These are phyloP conservation scores for Cyanoramphus novaezelandiae DNA, from an alignment of 2,113 vertebrate species.

Conservation along the genomic window DNA sequence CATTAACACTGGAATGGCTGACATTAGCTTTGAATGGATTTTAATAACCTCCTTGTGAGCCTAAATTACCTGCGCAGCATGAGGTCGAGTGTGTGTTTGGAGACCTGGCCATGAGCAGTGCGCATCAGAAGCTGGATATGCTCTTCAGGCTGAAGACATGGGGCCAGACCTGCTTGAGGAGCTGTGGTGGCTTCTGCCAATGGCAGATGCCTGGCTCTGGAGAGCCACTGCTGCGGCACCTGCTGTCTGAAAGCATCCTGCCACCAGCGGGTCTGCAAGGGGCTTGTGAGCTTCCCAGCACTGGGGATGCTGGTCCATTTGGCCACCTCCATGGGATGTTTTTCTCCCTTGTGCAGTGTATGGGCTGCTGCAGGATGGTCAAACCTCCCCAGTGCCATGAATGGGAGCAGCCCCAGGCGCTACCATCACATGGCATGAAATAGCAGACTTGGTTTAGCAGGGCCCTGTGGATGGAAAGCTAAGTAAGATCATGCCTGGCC, in stretches of 20 bases:
- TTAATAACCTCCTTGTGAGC: conserved; percentile 37
- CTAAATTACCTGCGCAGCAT: neutral
- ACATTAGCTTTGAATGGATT: conserved; percentile 51
- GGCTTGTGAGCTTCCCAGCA: neutral
- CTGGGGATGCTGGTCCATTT: neutral
- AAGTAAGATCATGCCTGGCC: conserved; percentile 23
- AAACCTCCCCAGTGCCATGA: neutral
- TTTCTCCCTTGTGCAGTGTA: neutral
- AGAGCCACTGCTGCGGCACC: neutral
- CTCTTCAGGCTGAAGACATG: neutral
- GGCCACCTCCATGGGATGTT: neutral
- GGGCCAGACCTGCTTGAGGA: neutral
- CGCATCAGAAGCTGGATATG: neutral
- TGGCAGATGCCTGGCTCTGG: neutral
- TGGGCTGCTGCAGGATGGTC: neutral
- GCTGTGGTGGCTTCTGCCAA: neutral
- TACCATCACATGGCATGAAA: neutral
- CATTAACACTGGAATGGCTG: conserved; percentile 13
- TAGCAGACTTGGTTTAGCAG: neutral
- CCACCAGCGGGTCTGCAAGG: neutral
- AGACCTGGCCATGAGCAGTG: neutral
- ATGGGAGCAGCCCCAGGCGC: neutral
- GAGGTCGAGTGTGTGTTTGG: neutral
- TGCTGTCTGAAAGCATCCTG: neutral
- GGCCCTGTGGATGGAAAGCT: neutral